These are phyloP conservation scores for Trichogramma evanescens DNA, from an alignment of 2,888 invertebrate species.

Conservation along the genomic window DNA sequence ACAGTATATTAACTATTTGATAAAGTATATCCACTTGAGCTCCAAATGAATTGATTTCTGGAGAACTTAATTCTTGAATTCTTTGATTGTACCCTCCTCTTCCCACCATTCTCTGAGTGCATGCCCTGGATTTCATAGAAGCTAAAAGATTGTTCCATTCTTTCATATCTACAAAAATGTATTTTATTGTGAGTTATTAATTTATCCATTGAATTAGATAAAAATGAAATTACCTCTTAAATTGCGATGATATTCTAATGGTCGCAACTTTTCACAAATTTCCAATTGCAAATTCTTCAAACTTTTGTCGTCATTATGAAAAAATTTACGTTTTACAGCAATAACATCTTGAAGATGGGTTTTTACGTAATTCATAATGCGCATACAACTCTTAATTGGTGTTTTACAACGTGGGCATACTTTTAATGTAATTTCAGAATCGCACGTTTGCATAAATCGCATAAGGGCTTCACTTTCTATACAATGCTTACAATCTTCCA, in stretches of 20 bases:
- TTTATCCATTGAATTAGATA: background rate
- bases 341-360: background rate
- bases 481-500: constrained; percentile 9
- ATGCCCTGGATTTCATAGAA: background rate
- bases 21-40: background rate
- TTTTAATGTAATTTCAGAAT: background rate
- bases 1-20: background rate
- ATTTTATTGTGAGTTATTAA: background rate
- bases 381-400: background rate
- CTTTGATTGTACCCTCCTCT: background rate
- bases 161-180: background rate
- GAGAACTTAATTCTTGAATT: background rate
- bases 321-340: background rate
- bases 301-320: background rate
- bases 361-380: constrained; percentile 4
- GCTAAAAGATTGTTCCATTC: background rate
- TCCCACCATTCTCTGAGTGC: background rate
- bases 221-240: background rate
- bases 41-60: background rate
- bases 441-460: background rate
- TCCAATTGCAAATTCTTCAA: background rate
- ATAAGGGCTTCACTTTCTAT: constrained; percentile 5
- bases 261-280: background rate
- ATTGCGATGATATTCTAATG: too few relatives aligned
- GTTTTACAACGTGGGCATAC: constrained; percentile 1